Base-by-base conservation (phyloP, 2,797 vertebrate species). In the Falco berigora region DNA sequence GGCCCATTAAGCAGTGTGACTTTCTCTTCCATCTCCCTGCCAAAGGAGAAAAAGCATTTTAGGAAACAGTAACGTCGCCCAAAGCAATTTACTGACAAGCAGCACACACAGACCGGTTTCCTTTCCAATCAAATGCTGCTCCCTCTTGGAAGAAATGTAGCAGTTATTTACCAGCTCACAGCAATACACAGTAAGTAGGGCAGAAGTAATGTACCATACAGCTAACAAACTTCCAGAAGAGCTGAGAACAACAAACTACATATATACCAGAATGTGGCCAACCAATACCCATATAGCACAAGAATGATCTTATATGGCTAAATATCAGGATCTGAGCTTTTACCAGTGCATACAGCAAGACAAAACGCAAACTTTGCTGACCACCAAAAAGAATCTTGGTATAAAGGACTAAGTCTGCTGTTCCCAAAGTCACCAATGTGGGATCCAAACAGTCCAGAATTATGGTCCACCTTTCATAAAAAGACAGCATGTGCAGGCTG, bases 1-100 rank as follows among this genome's bases (percentile, higher is more conserved):
- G 99, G 98, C 52, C 98, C 99, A 97, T 99, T 99, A 92, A 99
- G 98, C 91, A 98, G 97, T 5, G 97, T 98, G 85, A 99, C 99
- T 96, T 98, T 98, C 80, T 99, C 99, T 61, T 99, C 99, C 97
- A 99, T 98, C 93, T 99, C 98, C 96, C 99, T 99, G 96, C 63
- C 96, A 94, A 93, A 92, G 42, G n/a, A 83, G 94, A 91, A 80
- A 97, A 96, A 96, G 66, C 20, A 77, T 90, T 91, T 96, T 92
- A 95, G 73, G 88, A 93, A 96, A 86, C 42, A 92, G 64, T 17
- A 91, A 67, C 64, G 88, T 56, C 10, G 6, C 55, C 67, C 87
- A 79, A 73, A 72, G 47, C 69, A 73, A 91, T 93, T 82, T 85
- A 91, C 72, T 88, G 90, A 89, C 53, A 80, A 83, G 53, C 23